These are phyloP conservation scores for Hypsibius dujardini DNA, from an alignment of 1,140 invertebrate species.

Conservation along the genomic window DNA sequence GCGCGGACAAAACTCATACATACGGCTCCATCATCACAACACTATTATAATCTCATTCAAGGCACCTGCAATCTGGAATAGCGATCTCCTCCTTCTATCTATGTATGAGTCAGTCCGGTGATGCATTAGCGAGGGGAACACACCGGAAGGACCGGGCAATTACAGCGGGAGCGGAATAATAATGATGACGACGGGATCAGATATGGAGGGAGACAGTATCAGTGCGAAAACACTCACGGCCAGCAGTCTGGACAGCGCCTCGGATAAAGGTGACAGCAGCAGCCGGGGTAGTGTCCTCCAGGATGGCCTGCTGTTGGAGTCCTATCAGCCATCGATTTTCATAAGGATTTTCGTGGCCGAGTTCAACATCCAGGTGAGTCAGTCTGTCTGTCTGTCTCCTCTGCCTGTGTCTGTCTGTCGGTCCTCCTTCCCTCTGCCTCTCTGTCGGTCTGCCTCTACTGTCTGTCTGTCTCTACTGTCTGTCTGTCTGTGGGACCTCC, in stretches of 20 bases:
- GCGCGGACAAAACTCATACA: too few species aligned
- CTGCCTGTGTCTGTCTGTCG: background rate
- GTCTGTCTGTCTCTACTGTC: background rate
- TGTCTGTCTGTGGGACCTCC: too few species aligned
- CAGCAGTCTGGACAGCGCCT: background rate
- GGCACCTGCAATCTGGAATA: too few species aligned
- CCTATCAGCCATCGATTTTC: conserved; percentile 17
- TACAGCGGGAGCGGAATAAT: too few species aligned
- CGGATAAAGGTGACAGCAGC: background rate
- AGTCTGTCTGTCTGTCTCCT: background rate
- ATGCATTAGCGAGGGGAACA: too few species aligned
- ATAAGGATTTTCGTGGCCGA: conserved; percentile 4
- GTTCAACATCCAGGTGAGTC: conserved; percentile 9
- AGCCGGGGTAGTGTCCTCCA: background rate
- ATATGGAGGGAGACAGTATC: conserved; percentile 11
- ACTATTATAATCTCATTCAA: too few species aligned
- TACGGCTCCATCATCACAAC: too few species aligned
- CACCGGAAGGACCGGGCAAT: too few species aligned
- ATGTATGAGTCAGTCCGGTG: too few species aligned
- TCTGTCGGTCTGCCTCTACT: background rate
- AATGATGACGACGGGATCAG: background rate
- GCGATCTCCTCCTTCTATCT: too few species aligned
- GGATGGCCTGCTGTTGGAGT: background rate
- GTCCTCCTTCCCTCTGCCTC: background rate
- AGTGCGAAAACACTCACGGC: conserved; percentile 16